Conservation (phyloP, 2,797 vertebrate species). For the Gymnocypris eckloni region DNA sequence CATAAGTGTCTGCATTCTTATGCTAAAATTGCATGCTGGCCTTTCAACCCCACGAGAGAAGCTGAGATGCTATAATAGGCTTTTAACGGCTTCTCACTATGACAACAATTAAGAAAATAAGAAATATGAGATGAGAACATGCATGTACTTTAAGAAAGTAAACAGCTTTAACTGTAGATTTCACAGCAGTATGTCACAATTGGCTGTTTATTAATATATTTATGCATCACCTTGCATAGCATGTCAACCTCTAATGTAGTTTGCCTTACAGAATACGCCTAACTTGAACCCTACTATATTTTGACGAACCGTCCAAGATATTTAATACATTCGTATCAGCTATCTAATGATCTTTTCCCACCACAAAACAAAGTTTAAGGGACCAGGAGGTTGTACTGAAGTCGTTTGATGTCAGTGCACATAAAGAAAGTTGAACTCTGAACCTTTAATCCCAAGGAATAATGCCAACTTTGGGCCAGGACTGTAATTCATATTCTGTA, state of each 20-base stretch:
- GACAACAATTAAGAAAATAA: slow-evolving; percentile 54
- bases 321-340: neutral
- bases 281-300: neutral
- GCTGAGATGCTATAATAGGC: slow-evolving; percentile 54
- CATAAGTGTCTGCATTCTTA: slow-evolving; percentile 49
- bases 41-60: slow-evolving; percentile 53
- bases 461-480: neutral
- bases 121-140: slow-evolving; percentile 49
- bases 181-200: no score
- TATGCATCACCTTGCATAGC: neutral
- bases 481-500: slow-evolving; percentile 17
- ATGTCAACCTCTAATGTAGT: neutral
- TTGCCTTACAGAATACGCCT: neutral
- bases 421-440: neutral
- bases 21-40: slow-evolving; percentile 53
- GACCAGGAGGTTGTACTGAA: neutral
- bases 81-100: slow-evolving; percentile 58
- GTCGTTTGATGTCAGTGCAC: neutral
- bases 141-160: slow-evolving; percentile 11
- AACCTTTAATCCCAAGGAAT: neutral
- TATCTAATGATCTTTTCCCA: neutral
- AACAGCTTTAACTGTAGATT: slow-evolving; percentile 25
- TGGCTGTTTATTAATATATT: slow-evolving; percentile 6
- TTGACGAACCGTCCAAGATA: neutral
- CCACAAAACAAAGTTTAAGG: neutral